Evolutionary conservation across 1,140 invertebrate species (phyloP).

Genomic region (Conopomorpha cramerella): DNA sequence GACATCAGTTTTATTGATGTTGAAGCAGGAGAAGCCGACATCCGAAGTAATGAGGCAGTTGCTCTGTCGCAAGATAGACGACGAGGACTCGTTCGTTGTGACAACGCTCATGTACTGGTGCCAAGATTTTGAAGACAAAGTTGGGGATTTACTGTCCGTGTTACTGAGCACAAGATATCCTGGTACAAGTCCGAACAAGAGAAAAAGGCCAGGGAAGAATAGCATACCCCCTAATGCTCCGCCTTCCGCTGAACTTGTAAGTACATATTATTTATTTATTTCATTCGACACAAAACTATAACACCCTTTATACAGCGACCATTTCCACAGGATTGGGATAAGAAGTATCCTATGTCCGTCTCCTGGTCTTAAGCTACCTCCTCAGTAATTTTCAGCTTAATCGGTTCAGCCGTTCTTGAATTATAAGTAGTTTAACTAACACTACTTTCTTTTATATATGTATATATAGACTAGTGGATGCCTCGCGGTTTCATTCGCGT

Average conservation of each 20-base stretch:
- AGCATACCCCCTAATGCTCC: conserved; percentile 63
- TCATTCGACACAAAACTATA: no score
- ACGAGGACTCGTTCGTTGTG: conserved; percentile 82
- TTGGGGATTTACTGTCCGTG: conserved; percentile 81
- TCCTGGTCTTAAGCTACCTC: no score
- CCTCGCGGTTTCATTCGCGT: no score
- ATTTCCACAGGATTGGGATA: no score
- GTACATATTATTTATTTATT: conserved; percentile 5
- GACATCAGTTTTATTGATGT: conserved; percentile 85
- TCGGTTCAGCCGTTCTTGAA: no score
- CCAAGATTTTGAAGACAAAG: conserved; percentile 86
- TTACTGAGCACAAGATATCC: conserved; percentile 80
- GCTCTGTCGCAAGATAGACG: conserved; percentile 77
- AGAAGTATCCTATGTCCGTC: no score
- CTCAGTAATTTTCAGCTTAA: no score
- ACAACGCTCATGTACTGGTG: conserved; percentile 92
- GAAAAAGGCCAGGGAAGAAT: conserved; percentile 78
- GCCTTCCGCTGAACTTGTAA: conserved; percentile 63
- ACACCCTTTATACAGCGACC: no score
- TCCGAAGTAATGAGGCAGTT: conserved; percentile 84
- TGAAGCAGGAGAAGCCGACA: conserved; percentile 90
- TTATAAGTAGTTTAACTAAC: no score
- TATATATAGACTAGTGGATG: no score
- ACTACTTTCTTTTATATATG: no score
- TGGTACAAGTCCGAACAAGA: conserved; percentile 84